Percentiles rank a stretch among this genome's conserved stretches.
Evolutionary conservation across 2,888 invertebrate species (phyloP).

Genomic region (Dasysyrphus albostriatus): DNA sequence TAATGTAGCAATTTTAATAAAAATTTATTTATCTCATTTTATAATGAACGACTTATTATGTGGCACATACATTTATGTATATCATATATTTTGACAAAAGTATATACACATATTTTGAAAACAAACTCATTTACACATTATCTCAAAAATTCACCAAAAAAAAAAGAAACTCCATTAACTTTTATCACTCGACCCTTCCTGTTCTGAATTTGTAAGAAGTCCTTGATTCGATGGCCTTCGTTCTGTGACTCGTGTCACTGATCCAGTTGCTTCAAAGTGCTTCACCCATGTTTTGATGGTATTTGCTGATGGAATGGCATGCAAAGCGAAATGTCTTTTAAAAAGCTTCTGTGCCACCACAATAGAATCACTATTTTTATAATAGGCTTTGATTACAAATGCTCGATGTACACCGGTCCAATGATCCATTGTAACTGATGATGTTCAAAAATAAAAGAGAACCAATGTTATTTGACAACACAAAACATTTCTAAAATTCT

Average conservation of each 20-base stretch:
- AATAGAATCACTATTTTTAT: conserved; percentile 80
- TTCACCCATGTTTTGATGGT: conserved; percentile 81
- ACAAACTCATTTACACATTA: background rate
- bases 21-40: background rate
- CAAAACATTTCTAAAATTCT: background rate
- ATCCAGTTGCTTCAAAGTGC: conserved; percentile 80
- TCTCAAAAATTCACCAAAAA: background rate
- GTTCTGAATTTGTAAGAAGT: conserved; percentile 39
- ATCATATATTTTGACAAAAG: background rate
- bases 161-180: conserved; percentile 22
- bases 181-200: conserved; percentile 28
- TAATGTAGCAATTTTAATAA: background rate
- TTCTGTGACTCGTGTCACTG: conserved; percentile 77
- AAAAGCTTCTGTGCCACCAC: conserved; percentile 79
- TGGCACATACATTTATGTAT: background rate
- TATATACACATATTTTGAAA: no score
- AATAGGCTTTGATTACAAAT: conserved; percentile 80
- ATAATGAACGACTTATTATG: background rate
- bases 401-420: conserved; percentile 82
- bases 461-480: conserved; percentile 17
- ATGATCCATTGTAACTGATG: conserved; percentile 79
- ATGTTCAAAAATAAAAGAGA: conserved; percentile 2
- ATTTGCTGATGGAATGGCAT: conserved; percentile 79
- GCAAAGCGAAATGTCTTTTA: conserved; percentile 80
- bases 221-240: conserved; percentile 78